Evolutionary conservation across 1,140 invertebrate species (phyloP), one percentile per base, ranked within the genome.

Genomic region (Lepidurus packardi): DNA sequence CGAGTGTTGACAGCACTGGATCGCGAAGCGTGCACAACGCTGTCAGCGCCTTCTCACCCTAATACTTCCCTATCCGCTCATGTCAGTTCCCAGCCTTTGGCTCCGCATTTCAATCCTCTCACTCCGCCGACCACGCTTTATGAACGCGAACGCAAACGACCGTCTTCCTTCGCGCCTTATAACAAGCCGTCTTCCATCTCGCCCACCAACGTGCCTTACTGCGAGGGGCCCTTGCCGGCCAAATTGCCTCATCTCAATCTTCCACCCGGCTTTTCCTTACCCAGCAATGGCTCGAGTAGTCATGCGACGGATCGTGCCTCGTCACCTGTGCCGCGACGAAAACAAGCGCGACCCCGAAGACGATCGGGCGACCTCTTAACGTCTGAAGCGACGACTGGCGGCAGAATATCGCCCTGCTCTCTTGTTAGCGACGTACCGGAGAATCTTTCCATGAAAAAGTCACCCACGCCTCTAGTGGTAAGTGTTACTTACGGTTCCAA

Each of bases 321-420:
- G n/a, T 77, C 76, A 8, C 78, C 78, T n/a, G 45, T 78, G 10
- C 78, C 78, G 21, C 73, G 78, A n/a, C 25, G 78, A n/a, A 77
- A 77, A 44, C 75, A 78, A 74, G 93, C 93, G 1, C 85, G 93
- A 13, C 93, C 93, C 2, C 84, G 93, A 25, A 86, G 93, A 80
- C 88, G 93, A 81, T 94, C 93, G 0, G 92, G 92, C 0, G 93
- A 94, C 81, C 79, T 89, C 34, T 84, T 88, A 80, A 86, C 42
- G 43, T 77, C 43, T 24, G 1, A 41, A 43, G 8, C 89, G 2
- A 88, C 90, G 6, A 90, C 91, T 82, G 90, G 91, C 82, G 83
- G 89, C 1, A 86, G 87, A 75, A 84, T 85, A 82, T 84, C 78
- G 81, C 84, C 7, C 82, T 78, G 83, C 81, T 42, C 86, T 83